Base-by-base conservation (phyloP, 2,113 vertebrate genomes). In the Tretioscincus oriximinensis region DNA sequence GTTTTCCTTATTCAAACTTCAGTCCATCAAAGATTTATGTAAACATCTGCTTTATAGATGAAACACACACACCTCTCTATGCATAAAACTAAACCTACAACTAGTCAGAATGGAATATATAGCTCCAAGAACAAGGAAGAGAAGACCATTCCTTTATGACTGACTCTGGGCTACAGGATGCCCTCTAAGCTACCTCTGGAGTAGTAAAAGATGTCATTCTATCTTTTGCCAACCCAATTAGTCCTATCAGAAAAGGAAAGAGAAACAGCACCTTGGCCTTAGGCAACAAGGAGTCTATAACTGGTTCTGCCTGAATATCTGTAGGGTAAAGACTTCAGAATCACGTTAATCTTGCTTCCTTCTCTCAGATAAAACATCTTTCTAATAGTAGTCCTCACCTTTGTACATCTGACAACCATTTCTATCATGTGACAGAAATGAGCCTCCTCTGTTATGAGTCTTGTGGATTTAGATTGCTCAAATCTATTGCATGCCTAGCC, bases 391-490 rank as follows among this genome's bases (percentile, higher is more conserved):
- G 54, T 58, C 18, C 58, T 76, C 45, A 41, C 12, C 20, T 6
- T 16, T 61, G 7, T 12, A 54, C 1, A 21, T 29, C 35, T 68
- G 51, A 69, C 12, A 51, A 11, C 49, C 12, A 14, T 51, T 51
- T 8, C 49, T n/a, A n/a, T 41, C 35, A 41, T 8, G 58, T 2
- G 28, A 22, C 18, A 74, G 16, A 71, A 63, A 58, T 31, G 18
- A 58, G 24, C 45, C 26, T 26, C 45, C 18, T 20, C 16, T 60
- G 41, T 51, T 58, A 9, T 7, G 54, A 49, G 24, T n/a, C 81
- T 86, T 73, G 41, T 78, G 49, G 47, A 6, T 76, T 68, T 82
- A 84, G 80, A 1, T 1, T 83, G 71, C 3, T 49, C 35, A 82
- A 79, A 80, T 54, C 18, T 74, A 41, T 85, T 65, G 45, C 9